Base-by-base conservation (phyloP, 92 coral and sea anemone species). In the Bergia sp. region DNA sequence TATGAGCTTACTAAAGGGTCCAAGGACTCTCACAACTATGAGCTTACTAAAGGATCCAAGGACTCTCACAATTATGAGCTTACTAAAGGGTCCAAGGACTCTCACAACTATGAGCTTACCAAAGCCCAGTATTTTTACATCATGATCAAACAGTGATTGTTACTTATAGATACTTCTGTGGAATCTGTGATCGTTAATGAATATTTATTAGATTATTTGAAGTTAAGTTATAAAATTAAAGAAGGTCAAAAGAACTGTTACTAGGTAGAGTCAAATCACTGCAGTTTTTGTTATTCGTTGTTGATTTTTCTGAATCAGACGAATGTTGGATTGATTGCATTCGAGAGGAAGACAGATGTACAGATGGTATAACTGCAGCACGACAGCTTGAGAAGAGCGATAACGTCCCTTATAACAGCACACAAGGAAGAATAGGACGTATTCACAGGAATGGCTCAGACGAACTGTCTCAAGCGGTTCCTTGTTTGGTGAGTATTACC, bases 401-500 rank as follows among this genome's bases (percentile, higher is more conserved):
- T 16, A 57, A 1, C 1, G 20, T 4, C 37, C 47, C 15, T 13
- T 37, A 6, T 80, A 5, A 36, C 11, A 50, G 12, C 10, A 21
- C 84, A 11, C 67, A 38, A 38, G 73, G 36, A 16, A 37, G 43
- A 36, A 15, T 16, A 8, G 47, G 40, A 13, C 43, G n/a, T 16
- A n/a, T 36, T 16, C 44, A 16, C 29, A 44, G 58, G 23, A 57
- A 72, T 13, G 44, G 13, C 29, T 80, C 37, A 64, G 85, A 80
- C 29, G 73, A 80, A 58, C 4, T 73, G 41, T 38, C 77, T 6
- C 82, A 79, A 39, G 36, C 82, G n/a, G 82, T 79, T 49, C 82
- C 82, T n/a, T 23, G 37, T 13, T 79, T 47, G 82, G 82, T 79
- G 36, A 77, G 57, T 43, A 1, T 77, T 41, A 0, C 45, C 29